Conservation (phyloP, 2,888 invertebrate genomes). For the Pachymerium ferrugineum region DNA sequence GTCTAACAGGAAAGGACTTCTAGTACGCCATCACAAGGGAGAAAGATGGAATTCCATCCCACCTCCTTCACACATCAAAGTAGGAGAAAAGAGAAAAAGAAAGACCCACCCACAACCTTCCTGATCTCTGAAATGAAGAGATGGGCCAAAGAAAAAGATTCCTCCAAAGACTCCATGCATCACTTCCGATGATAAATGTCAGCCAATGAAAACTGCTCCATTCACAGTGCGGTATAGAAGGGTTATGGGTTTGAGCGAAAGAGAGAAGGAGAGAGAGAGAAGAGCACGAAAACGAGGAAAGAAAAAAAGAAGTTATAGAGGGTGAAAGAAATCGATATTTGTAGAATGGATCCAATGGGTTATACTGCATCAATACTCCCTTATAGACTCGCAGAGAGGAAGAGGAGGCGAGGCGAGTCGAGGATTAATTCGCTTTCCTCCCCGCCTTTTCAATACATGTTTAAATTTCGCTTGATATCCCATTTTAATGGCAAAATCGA, state of each 20-base stretch:
- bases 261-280: not conserved
- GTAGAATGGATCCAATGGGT: conserved; percentile 10
- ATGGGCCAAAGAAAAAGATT: conserved; percentile 1
- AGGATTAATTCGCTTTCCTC: conserved; percentile 20
- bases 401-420: not conserved
- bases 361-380: conserved; percentile 14
- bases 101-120: not conserved
- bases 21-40: not conserved
- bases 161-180: conserved; percentile 15
- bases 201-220: conserved; percentile 6
- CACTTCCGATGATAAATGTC: conserved; percentile 21
- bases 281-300: not conserved
- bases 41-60: conserved; percentile 10
- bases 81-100: not conserved
- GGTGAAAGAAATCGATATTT: not conserved
- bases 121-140: conserved; percentile 10
- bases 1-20: conserved; percentile 1
- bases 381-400: not conserved
- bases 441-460: conserved; percentile 15
- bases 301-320: no score
- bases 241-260: not conserved
- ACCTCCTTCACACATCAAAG: conserved; percentile 9
- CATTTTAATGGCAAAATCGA: conserved; percentile 28
- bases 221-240: not conserved
- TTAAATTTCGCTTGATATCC: conserved; percentile 30